Conservation (phyloP, 2,797 vertebrate genomes). For the Odontamblyopus rebecca region DNA sequence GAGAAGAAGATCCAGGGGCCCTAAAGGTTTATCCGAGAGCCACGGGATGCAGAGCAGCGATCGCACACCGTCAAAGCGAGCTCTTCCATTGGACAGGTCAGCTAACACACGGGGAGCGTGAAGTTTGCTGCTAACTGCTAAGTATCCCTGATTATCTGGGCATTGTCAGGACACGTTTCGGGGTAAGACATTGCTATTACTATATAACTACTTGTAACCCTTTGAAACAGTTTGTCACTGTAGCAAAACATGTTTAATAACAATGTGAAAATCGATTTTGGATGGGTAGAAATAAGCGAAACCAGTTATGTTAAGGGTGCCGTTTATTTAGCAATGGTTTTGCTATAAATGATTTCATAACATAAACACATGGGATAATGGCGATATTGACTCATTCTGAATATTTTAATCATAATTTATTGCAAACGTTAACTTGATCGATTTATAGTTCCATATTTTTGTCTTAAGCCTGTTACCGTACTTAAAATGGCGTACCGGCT, state of each 20-base stretch:
- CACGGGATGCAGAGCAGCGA: neutral
- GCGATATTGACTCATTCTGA: neutral
- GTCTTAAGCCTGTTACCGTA: neutral
- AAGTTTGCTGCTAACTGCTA: slow-evolving; percentile 38
- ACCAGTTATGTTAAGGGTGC: neutral
- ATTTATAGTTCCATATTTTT: neutral
- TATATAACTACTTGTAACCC: neutral
- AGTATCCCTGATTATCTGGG: slow-evolving; percentile 28
- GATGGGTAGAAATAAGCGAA: neutral
- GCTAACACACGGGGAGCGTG: slow-evolving; percentile 60
- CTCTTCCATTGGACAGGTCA: slow-evolving; percentile 50
- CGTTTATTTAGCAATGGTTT: neutral
- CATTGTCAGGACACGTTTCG: neutral
- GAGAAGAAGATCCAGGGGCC: neutral
- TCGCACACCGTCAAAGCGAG: slow-evolving; percentile 38
- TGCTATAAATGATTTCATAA: too few relatives aligned
- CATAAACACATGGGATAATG: neutral
- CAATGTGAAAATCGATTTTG: neutral
- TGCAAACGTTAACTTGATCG: neutral
- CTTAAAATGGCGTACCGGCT: slow-evolving; percentile 4
- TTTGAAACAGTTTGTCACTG: too few relatives aligned
- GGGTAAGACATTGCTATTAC: neutral
- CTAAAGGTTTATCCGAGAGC: neutral
- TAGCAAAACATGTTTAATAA: neutral
- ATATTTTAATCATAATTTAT: neutral